These are phyloP conservation scores for Microctenopoma stevenorrisi DNA, from an alignment of 2,797 vertebrate species.

Conservation along the genomic window DNA sequence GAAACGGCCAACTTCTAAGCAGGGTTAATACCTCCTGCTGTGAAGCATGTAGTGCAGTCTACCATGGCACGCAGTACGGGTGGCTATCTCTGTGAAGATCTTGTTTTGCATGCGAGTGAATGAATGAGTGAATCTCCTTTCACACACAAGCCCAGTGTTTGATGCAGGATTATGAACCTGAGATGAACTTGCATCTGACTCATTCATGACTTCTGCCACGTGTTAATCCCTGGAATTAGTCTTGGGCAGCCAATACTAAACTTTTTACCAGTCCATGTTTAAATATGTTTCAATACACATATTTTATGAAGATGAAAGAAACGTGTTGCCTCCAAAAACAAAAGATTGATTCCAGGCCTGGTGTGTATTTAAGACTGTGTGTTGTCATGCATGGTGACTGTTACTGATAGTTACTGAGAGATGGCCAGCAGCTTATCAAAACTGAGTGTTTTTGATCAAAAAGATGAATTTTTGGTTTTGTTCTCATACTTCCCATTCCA, in stretches of 20 bases:
- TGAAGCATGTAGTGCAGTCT: constrained; percentile 64
- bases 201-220: constrained; percentile 1
- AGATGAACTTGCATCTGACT: constrained; percentile 21
- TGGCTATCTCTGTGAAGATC: constrained; percentile 69
- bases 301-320: neutral
- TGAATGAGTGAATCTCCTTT: constrained; percentile 42
- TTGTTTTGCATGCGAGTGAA: constrained; percentile 31
- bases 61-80: constrained; percentile 55
- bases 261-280: neutral
- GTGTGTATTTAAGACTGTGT: neutral
- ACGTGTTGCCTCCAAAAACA: neutral
- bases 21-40: constrained; percentile 59
- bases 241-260: neutral
- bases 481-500: constrained; percentile 23
- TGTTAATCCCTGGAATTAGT: constrained; percentile 22
- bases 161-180: constrained; percentile 26
- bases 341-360: neutral
- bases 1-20: constrained; percentile 53
- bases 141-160: constrained; percentile 32
- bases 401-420: constrained; percentile 6
- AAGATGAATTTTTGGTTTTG: constrained; percentile 22
- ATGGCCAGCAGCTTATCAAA: constrained; percentile 19
- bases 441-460: constrained; percentile 30
- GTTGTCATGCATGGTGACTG: neutral
- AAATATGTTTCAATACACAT: neutral